phyloP scores from a whole-genome alignment of 2,797 vertebrate species.

The Fringilla coelebs region DNA sequence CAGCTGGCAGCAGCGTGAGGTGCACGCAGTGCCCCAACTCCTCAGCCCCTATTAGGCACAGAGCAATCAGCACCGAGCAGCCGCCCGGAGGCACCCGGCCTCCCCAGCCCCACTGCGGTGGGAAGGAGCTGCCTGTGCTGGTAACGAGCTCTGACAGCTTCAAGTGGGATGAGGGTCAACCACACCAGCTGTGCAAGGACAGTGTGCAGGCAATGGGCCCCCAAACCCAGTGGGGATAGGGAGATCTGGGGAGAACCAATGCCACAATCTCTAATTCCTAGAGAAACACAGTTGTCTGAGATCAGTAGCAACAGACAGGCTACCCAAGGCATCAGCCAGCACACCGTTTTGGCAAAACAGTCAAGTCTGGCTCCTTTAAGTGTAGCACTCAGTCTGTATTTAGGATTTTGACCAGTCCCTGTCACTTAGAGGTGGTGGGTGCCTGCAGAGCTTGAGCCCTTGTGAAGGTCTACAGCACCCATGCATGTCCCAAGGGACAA shows the following conservation, averaged over 20 bases:
- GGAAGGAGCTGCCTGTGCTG: background rate
- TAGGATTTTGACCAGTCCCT: background rate
- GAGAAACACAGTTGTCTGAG: background rate
- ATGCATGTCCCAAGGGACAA: background rate
- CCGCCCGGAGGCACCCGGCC: accelerated
- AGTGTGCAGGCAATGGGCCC: accelerated
- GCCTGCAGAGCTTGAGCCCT: background rate
- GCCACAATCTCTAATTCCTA: background rate
- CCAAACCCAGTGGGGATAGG: background rate
- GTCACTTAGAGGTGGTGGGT: background rate
- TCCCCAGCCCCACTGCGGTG: accelerated
- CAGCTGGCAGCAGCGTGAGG: background rate
- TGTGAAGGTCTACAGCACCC: background rate
- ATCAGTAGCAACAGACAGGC: background rate
- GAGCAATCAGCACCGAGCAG: background rate
- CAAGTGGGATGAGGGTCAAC: background rate
- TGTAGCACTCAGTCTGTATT: background rate
- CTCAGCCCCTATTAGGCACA: background rate
- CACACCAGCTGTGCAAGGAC: accelerated
- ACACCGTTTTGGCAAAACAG: background rate
- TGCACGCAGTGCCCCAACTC: background rate
- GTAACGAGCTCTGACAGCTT: background rate
- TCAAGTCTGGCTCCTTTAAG: background rate
- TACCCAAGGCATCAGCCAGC: background rate
- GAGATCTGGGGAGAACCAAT: background rate